Evolutionary conservation across 2,797 vertebrate species (phyloP).

Genomic region (Anolis apletophallus): DNA sequence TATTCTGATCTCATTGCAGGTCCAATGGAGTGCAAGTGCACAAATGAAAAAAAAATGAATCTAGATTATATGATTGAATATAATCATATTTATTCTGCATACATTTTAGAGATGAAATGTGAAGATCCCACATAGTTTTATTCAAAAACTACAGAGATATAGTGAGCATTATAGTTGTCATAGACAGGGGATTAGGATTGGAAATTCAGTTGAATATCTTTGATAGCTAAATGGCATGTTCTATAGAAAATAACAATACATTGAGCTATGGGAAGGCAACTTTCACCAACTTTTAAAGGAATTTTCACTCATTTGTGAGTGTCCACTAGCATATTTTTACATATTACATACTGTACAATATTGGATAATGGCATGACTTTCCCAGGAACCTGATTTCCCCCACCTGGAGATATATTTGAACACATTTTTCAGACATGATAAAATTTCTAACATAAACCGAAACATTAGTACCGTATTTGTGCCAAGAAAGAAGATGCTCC

Average conservation of each 20-base stretch:
- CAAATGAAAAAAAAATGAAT: neutral
- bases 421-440: conserved; percentile 11
- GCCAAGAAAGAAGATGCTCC: neutral
- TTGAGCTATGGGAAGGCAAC: neutral
- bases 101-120: neutral
- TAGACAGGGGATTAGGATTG: neutral
- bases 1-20: neutral
- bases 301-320: neutral
- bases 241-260: neutral
- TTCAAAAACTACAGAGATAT: neutral
- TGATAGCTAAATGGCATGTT: neutral
- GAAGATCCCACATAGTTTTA: neutral
- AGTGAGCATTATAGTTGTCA: neutral
- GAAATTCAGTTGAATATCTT: neutral
- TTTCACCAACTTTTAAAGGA: neutral
- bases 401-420: neutral
- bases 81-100: neutral
- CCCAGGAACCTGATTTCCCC: neutral
- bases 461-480: neutral
- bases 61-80: neutral
- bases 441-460: neutral
- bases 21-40: neutral
- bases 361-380: neutral
- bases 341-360: neutral
- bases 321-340: neutral